These are phyloP conservation scores for Nomada ferruginata DNA, from an alignment of 2,888 invertebrate genomes.

Conservation along the genomic window DNA sequence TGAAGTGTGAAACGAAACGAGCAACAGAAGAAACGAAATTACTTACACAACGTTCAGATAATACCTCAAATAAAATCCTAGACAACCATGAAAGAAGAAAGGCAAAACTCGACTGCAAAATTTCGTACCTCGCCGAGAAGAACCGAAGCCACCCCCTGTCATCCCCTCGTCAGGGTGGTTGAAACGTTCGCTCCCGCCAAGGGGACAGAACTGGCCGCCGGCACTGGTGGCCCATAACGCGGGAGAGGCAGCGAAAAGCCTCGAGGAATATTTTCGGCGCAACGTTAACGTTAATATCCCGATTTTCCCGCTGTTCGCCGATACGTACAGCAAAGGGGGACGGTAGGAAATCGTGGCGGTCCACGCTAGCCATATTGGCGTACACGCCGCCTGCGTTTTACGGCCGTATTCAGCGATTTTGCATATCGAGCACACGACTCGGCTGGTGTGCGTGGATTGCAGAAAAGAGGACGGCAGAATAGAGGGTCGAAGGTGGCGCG, in stretches of 20 bases:
- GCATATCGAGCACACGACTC: conserved; percentile 75
- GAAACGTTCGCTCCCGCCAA: not conserved
- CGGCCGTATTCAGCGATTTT: conserved; percentile 82
- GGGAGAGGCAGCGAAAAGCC: not conserved
- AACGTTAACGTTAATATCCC: conserved; percentile 75
- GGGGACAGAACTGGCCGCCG: not conserved
- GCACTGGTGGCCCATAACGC: conserved; percentile 4
- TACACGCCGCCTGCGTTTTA: conserved; percentile 82
- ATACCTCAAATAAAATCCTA: too few species aligned
- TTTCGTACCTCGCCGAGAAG: too few species aligned
- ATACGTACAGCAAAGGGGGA: conserved; percentile 40
- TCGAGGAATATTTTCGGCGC: conserved; percentile 43
- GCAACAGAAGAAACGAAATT: too few species aligned
- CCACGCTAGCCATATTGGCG: conserved; percentile 79
- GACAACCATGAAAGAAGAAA: too few species aligned
- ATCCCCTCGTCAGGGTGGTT: too few species aligned
- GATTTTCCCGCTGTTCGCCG: conserved; percentile 65
- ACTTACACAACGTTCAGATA: too few species aligned
- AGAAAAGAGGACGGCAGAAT: conserved; percentile 24
- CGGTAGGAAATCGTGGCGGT: conserved; percentile 60
- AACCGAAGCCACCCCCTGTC: not conserved
- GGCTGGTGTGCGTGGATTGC: conserved; percentile 58
- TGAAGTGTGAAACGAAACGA: too few species aligned
- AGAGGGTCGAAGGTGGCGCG: not conserved
- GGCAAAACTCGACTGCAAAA: not conserved